Conservation (phyloP, 2,888 invertebrate species). For the Onchidella celtica region DNA sequence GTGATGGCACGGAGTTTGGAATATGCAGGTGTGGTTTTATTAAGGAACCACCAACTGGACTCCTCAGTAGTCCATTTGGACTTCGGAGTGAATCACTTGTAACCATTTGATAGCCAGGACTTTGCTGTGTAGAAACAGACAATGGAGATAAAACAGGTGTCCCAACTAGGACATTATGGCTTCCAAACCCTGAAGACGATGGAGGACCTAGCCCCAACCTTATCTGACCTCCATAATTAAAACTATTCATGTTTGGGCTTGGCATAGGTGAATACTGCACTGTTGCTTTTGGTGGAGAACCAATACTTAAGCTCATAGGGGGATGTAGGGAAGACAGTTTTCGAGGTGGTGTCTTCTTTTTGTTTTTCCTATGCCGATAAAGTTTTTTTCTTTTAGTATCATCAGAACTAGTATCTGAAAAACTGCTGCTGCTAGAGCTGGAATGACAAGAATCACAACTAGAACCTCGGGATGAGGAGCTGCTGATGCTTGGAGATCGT, state of each 20-base stretch:
- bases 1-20: background rate
- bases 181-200: conserved; percentile 13
- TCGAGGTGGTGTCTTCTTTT: conserved; percentile 38
- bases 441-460: conserved; percentile 53
- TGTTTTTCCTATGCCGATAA: conserved; percentile 17
- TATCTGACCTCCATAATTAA: conserved; percentile 16
- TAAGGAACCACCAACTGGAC: conserved; percentile 15
- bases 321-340: conserved; percentile 37
- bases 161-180: background rate
- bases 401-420: conserved; percentile 56
- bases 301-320: conserved; percentile 17
- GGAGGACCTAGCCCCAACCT: conserved; percentile 12
- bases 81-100: conserved; percentile 41
- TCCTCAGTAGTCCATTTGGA: conserved; percentile 30
- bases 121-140: conserved; percentile 41
- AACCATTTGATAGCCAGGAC: conserved; percentile 45
- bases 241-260: conserved; percentile 36
- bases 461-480: conserved; percentile 53
- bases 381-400: conserved; percentile 56
- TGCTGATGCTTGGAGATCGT: conserved; percentile 39
- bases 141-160: conserved; percentile 30
- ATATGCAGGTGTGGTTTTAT: conserved; percentile 1
- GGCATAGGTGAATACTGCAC: conserved; percentile 46
- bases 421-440: conserved; percentile 49
- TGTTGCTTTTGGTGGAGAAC: conserved; percentile 26